Percentiles rank a stretch among this genome's conserved stretches.
phyloP scores from a whole-genome alignment of 2,888 invertebrate species.

The Pherbina coryleti region DNA sequence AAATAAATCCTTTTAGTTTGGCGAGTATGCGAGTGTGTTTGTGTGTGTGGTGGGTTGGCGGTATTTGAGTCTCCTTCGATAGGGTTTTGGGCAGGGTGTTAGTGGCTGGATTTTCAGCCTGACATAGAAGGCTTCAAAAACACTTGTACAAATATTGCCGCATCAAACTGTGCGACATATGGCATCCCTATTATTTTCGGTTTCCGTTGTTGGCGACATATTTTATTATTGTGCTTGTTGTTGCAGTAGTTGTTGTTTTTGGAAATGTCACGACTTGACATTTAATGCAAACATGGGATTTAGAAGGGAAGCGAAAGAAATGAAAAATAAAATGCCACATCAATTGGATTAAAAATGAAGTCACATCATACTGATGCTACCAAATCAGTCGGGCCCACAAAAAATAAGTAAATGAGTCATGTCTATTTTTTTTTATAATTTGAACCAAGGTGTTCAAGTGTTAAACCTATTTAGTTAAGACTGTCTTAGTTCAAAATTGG shows the following conservation, averaged over 20 bases:
- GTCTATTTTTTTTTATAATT: too few relatives aligned
- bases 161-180: background rate
- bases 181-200: background rate
- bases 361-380: background rate
- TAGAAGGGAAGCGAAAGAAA: background rate
- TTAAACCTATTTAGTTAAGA: too few relatives aligned
- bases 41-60: background rate
- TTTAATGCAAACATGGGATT: background rate
- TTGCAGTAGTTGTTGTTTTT: background rate
- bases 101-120: background rate
- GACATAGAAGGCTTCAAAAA: conserved; percentile 18
- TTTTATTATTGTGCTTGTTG: background rate
- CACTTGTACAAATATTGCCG: background rate
- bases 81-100: background rate
- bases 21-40: background rate
- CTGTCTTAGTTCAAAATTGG: too few relatives aligned
- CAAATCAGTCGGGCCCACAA: too few relatives aligned
- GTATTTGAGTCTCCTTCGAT: background rate
- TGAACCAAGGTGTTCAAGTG: too few relatives aligned
- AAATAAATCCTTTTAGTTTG: background rate
- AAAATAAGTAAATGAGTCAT: too few relatives aligned
- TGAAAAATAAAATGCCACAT: background rate
- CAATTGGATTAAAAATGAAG: background rate
- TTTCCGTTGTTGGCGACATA: background rate
- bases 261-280: background rate